phyloP scores from a whole-genome alignment of 2,888 invertebrate genomes.

The Ichneumoninae sp. region DNA sequence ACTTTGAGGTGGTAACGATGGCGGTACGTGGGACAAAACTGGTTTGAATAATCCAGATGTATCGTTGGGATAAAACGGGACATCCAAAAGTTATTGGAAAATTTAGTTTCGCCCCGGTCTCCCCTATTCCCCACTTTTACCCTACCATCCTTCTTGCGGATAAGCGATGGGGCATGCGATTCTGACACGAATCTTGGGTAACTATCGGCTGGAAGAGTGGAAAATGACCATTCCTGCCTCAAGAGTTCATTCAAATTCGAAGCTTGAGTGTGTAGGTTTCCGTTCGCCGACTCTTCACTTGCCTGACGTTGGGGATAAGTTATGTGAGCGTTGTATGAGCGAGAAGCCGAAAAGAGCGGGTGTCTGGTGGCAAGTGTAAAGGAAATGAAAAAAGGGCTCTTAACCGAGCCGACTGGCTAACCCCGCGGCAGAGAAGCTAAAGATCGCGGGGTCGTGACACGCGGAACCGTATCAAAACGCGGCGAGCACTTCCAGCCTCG shows the following conservation, averaged over 20 bases:
- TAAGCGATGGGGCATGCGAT: neutral
- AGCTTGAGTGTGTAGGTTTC: neutral
- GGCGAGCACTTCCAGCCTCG: constrained; percentile 14
- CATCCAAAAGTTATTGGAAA: no score
- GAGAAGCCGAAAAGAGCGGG: constrained; percentile 36
- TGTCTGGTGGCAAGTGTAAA: constrained; percentile 3
- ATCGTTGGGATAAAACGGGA: no score
- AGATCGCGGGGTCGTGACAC: constrained; percentile 52
- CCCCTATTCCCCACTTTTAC: no score
- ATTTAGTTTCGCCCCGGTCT: no score
- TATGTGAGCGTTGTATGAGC: neutral
- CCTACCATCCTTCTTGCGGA: neutral
- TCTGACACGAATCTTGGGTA: neutral
- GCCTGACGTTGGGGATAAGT: neutral
- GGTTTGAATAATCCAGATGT: no score
- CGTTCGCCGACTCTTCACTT: neutral
- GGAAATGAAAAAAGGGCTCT: constrained; percentile 32
- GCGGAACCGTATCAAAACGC: constrained; percentile 76
- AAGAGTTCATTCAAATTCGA: neutral
- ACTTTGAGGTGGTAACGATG: no score
- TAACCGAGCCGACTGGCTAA: constrained; percentile 6
- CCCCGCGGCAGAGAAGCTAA: constrained; percentile 14
- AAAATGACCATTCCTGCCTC: neutral
- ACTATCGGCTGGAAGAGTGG: neutral
- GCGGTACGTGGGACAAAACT: no score